Base-by-base conservation (phyloP, 2,888 invertebrate species). In the Teinopalpus imperialis region DNA sequence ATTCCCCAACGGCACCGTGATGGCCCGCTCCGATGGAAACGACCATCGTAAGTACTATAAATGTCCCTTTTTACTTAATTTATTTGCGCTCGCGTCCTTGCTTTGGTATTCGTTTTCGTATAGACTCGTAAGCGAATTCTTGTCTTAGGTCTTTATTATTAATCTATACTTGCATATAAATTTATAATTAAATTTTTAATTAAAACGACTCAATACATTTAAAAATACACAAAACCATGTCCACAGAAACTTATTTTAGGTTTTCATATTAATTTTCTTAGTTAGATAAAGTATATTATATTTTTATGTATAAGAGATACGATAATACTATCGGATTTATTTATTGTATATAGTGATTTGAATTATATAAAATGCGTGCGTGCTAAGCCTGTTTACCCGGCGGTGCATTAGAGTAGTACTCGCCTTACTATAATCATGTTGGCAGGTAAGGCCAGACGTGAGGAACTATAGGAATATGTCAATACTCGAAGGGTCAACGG, bases 1-100 rank as follows among this genome's bases (percentile, higher is more conserved):
- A 68, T 90, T 90, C 78, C 89, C 85, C 81, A 91, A 91, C 87
- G 90, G 91, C 77, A 90, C 91, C 80, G 91, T 91, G 79, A 90
- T 91, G 88, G 90, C 91, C 73, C 90, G 86, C 79, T 83, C 86
- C 75, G 76, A 77, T 69, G 78, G 72, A 79, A 82, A 82, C 85
- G 91, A 91, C 74, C 90, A 90, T 80, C 91, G 92, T 92, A 82
- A 92, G 92, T 92, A 73, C 50, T 35, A 31, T 16, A 24, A 46
- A 36, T 27, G 34, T 37, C 40, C 31, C 8, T 29, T 18, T 6
- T 16, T 32, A 42, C n/a, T 16, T 31, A 43, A 51, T 50, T 54
- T 52, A 56, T 39, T 37, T 16, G 18, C 44, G 6, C 8, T 31
- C 23, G 23, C 23, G 16, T 23, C 21, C 35, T 23, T 10, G 29